Conservation (phyloP, 2,113 vertebrate species). For the Xiphophorus hellerii region DNA sequence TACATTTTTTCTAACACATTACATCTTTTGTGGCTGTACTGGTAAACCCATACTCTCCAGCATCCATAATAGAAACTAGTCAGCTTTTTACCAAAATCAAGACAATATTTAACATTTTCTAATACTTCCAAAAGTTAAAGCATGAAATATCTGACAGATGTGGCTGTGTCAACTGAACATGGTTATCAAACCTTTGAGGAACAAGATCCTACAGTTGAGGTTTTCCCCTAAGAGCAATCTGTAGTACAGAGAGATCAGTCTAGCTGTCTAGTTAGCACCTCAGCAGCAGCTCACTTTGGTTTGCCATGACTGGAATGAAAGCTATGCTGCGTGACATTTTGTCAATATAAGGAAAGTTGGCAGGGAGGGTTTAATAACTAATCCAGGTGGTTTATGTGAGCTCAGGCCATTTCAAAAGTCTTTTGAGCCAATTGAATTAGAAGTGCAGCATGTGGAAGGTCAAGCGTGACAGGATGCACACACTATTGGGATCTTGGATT, state of each 20-base stretch:
- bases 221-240: constrained; percentile 49
- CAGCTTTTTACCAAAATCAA: neutral
- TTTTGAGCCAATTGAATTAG: constrained; percentile 67
- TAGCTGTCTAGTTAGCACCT: constrained; percentile 75
- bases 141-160: neutral
- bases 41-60: neutral
- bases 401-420: constrained; percentile 63
- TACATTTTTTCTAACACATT: too few relatives aligned
- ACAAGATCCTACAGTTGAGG: constrained; percentile 44
- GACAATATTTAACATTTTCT: neutral
- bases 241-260: constrained; percentile 33
- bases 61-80: neutral
- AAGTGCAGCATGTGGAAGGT: constrained; percentile 62
- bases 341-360: constrained; percentile 71
- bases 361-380: constrained; percentile 70
- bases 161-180: neutral
- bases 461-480: constrained; percentile 62
- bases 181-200: constrained; percentile 31
- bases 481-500: constrained; percentile 16
- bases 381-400: constrained; percentile 77
- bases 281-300: constrained; percentile 54
- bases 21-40: neutral
- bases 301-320: constrained; percentile 71
- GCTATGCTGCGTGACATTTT: constrained; percentile 79
- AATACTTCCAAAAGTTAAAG: neutral